Conservation (phyloP, 2,888 invertebrate species). For the Lissocephala sabroskyi region DNA sequence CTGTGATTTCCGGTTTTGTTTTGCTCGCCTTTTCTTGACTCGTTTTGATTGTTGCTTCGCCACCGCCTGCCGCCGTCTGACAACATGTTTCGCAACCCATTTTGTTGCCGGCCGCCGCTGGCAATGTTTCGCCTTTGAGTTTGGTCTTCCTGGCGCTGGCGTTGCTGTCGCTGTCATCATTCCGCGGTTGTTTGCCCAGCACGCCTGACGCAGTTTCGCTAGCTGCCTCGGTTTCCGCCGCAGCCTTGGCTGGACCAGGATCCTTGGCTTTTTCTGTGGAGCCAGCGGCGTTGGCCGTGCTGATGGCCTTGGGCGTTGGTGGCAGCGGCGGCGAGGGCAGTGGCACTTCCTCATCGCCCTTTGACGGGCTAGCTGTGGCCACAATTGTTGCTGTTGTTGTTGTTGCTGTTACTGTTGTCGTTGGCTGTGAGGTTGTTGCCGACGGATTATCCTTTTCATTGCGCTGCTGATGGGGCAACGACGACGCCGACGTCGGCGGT, state of each 20-base stretch:
- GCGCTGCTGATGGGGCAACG: too few relatives aligned
- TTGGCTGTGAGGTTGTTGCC: conserved; percentile 13
- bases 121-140: too few relatives aligned
- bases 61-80: conserved; percentile 26
- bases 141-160: conserved; percentile 16
- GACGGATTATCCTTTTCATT: neutral
- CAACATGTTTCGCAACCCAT: conserved; percentile 56
- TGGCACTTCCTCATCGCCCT: conserved; percentile 12
- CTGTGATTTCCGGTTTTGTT: conserved; percentile 51
- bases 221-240: too few relatives aligned
- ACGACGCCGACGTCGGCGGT: too few relatives aligned
- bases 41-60: conserved; percentile 53
- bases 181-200: conserved; percentile 9
- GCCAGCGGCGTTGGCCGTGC: conserved; percentile 9
- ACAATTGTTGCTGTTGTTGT: conserved; percentile 5
- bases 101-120: conserved; percentile 20
- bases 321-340: conserved; percentile 8
- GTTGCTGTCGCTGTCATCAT: conserved; percentile 19
- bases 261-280: conserved; percentile 11
- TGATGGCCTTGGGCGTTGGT: conserved; percentile 16
- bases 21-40: conserved; percentile 61
- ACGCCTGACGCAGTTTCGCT: too few relatives aligned
- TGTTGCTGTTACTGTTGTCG: conserved; percentile 7
- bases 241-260: too few relatives aligned
- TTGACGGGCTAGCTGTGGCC: conserved; percentile 10